Base-by-base conservation (phyloP, 1,140 invertebrate species). In the Drosophila asahinai region DNA sequence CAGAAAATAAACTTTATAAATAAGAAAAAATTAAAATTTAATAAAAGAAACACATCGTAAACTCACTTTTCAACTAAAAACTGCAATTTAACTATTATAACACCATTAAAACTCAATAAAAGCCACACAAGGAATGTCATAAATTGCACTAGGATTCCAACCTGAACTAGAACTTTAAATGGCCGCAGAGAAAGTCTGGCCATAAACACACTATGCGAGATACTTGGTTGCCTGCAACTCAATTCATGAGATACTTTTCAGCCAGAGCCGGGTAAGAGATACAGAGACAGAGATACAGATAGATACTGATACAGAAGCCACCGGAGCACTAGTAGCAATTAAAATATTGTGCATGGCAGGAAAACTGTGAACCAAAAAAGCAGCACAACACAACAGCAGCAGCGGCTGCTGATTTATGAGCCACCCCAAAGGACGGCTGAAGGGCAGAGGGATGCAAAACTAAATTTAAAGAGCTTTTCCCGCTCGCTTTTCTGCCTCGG, bases 391-490 rank as follows among this genome's bases (percentile, higher is more conserved):
- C 33, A 63, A 40, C 63, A 30, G 65, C 61, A 64, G 71, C 58
- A 65, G 72, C 67, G 61, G 65, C 64, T 63, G 60, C 67, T 84
- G 82, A 87, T 87, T 89, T 87, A 87, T 89, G 84, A 60, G 81
- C 67, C 72, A 78, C 62, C 68, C 57, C 62, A 66, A 60, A 38
- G 62, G 62, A 58, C 17, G 42, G 33, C 27, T 22, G 19, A 36
- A 42, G 43, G 25, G 25, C 58, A 48, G 49, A 75, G 45, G 40
- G 36, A 57, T 19, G 75, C 51, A 78, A 71, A 79, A 87, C 83
- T 86, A 86, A 89, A 86, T 86, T 86, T 86, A 86, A 86, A 86
- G 83, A 83, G 83, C 83, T 87, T 79, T 67, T 60, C 64, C 59
- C 47, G 36, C 17, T 38, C 17, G 3, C 33, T 11, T 8, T 38